phyloP scores from a whole-genome alignment of 2,797 vertebrate genomes.

The Semotilus atromaculatus region DNA sequence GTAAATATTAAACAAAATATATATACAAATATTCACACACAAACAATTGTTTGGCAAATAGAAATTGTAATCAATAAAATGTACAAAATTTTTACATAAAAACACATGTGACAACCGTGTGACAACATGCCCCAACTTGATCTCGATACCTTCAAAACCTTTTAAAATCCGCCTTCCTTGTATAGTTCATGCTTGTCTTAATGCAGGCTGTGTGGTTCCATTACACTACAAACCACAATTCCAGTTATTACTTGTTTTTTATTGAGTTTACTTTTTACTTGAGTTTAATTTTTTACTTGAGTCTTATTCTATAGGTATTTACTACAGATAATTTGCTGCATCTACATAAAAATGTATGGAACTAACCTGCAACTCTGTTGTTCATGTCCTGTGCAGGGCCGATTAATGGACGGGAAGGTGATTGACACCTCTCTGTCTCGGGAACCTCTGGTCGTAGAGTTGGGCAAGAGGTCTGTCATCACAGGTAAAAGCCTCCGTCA shows the following conservation, averaged over 20 bases:
- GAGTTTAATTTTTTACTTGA: background rate
- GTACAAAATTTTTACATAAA: too few relatives aligned
- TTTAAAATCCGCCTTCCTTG: background rate
- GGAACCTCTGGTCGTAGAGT: conserved; percentile 92
- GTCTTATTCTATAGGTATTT: background rate
- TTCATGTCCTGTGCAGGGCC: conserved; percentile 79
- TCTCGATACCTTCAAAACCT: too few relatives aligned
- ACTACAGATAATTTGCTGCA: background rate
- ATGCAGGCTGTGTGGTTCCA: background rate
- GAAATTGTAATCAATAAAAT: background rate
- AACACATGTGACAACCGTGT: background rate
- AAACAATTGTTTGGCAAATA: background rate
- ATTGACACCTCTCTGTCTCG: conserved; percentile 90
- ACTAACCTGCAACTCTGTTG: background rate
- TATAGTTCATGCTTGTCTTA: background rate
- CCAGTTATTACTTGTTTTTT: background rate
- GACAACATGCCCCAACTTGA: conserved; percentile 1
- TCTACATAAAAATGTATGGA: background rate
- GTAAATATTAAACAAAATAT: background rate
- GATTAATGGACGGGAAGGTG: conserved; percentile 88
- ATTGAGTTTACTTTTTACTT: too few relatives aligned
- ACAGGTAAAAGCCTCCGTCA: conserved; percentile 76
- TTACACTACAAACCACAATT: conserved; percentile 1
- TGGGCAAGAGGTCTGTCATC: conserved; percentile 95
- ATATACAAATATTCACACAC: background rate